Evolutionary conservation across 2,797 vertebrate species (phyloP).

Genomic region (Iguana delicatissima): DNA sequence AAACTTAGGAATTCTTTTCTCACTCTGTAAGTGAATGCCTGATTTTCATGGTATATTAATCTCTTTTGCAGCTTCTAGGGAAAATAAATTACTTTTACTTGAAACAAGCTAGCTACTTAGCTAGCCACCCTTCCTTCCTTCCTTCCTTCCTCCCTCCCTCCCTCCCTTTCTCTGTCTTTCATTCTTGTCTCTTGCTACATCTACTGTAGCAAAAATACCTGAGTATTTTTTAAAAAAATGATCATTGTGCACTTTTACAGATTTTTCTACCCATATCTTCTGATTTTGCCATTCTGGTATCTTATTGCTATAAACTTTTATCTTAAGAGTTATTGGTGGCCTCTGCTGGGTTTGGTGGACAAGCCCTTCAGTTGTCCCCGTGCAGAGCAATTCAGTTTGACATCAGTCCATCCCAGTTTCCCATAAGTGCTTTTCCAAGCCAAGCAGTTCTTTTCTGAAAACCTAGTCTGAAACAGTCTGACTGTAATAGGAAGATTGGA

Average conservation of each 20-base stretch:
- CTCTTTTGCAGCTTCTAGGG: slow-evolving; percentile 49
- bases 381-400: neutral
- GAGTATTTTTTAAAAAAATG: neutral
- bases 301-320: neutral
- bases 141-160: slow-evolving; percentile 50
- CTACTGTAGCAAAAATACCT: slow-evolving; percentile 16
- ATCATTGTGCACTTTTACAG: neutral
- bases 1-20: slow-evolving; percentile 73
- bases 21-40: slow-evolving; percentile 72
- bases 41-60: slow-evolving; percentile 69
- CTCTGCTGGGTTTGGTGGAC: slow-evolving; percentile 10
- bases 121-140: slow-evolving; percentile 49
- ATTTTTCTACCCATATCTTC: neutral
- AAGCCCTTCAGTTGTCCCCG: neutral
- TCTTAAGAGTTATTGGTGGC: neutral
- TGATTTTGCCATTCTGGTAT: neutral
- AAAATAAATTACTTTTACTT: slow-evolving; percentile 56
- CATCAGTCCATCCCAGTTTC: slow-evolving; percentile 11
- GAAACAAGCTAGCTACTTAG: slow-evolving; percentile 51
- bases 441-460: slow-evolving; percentile 20
- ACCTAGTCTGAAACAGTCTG: slow-evolving; percentile 27
- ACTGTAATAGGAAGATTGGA: slow-evolving; percentile 12
- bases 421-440: neutral
- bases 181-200: slow-evolving; percentile 57
- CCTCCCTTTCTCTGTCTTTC: slow-evolving; percentile 48